Evolutionary conservation across 2,888 invertebrate species (phyloP), one percentile per base, ranked within the genome.

Genomic region (Drosophila recens): DNA sequence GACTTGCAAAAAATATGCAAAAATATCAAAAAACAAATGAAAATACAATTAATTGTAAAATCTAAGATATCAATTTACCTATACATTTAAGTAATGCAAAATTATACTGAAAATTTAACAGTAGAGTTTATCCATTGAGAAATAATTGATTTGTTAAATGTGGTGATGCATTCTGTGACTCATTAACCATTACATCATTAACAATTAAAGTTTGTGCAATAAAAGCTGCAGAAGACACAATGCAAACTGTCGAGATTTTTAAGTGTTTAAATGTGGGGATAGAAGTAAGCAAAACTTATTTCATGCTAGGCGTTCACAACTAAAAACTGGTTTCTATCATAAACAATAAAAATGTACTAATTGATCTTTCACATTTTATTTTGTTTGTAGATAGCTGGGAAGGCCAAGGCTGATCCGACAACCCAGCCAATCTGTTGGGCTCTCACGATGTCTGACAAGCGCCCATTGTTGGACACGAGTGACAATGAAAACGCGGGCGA

Each of bases 371-470:
- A 20, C 34, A 51, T 38, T 9, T 3, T 4, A 33, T 36, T 51
- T 36, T 51, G 13, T 53, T 9, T 11, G 11, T 42, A 54, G 54
- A 43, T 11, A 3, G n/a, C 30, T 38, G 20, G 33, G 20, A 13
- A 58, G 40, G 2, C 15, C 3, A 34, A 52, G 34, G 33, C 63
- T 43, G 54, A 51, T 38, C 45, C 49, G 23, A 15, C 10, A 34
- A 40, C 17, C 11, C 40, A 20, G 11, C n/a, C 40, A n/a, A 9
- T 46, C 45, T 11, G 34, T 48, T 23, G 40, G 20, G 23, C 34
- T 20, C 13, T n/a, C 40, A 10, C 27, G 10, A 76, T 76, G 76
- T 49, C 58, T 10, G 78, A 73, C 40, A 78, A 53, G 42, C 48
- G 69, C 5, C 74, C 66, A 27, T 40, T 78, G 36, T 51, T 77